These are phyloP conservation scores for Spheniscus mendiculus DNA, from an alignment of 2,113 vertebrate species.

Conservation along the genomic window DNA sequence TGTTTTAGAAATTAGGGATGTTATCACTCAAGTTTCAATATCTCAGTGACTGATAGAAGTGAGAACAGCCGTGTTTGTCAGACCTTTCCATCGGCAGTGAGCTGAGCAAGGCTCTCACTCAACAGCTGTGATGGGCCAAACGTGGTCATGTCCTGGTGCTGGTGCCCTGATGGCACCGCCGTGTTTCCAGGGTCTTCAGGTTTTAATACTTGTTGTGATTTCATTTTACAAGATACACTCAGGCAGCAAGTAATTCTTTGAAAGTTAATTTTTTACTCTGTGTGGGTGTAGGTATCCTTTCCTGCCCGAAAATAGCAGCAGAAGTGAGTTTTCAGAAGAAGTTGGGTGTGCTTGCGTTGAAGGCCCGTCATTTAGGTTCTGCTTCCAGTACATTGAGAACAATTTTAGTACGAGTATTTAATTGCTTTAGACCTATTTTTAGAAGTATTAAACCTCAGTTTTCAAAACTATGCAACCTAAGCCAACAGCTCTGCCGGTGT, in stretches of 20 bases:
- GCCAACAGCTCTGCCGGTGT: not conserved
- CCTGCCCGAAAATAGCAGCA: constrained; percentile 36
- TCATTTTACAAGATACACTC: not conserved
- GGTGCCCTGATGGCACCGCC: accelerated
- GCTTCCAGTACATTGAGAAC: constrained; percentile 11
- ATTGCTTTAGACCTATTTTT: constrained; percentile 52
- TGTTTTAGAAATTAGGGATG: not conserved
- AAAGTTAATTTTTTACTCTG: not conserved
- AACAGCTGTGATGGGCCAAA: accelerated
- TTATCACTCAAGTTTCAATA: not conserved
- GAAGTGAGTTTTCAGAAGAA: constrained; percentile 24
- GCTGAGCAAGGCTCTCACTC: not conserved
- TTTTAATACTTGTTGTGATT: not conserved
- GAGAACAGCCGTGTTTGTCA: accelerated
- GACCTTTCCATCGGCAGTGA: not conserved
- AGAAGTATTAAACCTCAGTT: constrained; percentile 56
- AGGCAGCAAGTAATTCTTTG: not conserved
- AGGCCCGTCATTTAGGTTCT: constrained; percentile 25
- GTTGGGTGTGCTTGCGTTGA: not conserved
- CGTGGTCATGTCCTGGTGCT: accelerated
- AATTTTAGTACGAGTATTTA: constrained; percentile 50
- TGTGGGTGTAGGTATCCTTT: constrained; percentile 38
- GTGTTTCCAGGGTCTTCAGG: not conserved
- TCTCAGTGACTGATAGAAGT: not conserved
- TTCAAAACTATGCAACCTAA: constrained; percentile 11